Percentiles rank a stretch among this genome's conserved stretches.
Evolutionary conservation across 2,113 vertebrate genomes (phyloP).

Genomic region (Halichoeres trimaculatus): DNA sequence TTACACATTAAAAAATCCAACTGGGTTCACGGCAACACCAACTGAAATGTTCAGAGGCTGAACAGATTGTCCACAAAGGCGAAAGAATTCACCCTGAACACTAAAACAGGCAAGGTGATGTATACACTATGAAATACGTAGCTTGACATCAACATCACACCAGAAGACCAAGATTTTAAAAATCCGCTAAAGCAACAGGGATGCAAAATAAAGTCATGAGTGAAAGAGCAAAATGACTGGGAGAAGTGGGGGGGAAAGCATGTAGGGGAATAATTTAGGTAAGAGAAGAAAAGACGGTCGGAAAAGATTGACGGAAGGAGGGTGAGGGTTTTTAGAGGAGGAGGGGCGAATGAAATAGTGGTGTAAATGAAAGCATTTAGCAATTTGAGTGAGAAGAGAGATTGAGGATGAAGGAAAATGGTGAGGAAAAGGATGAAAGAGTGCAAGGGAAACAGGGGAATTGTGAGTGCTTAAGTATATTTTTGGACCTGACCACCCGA

Average conservation of each 20-base stretch:
- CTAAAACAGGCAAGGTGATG: no score
- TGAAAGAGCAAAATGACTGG: neutral
- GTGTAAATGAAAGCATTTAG: neutral
- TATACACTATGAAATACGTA: no score
- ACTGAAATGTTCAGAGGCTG: no score
- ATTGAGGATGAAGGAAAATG: neutral
- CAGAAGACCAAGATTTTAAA: no score
- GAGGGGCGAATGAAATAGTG: neutral
- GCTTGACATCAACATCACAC: no score
- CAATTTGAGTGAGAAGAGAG: neutral
- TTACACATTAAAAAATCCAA: no score
- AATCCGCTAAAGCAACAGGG: no score
- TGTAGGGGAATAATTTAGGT: no score
- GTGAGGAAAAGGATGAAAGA: slow-evolving; percentile 1
- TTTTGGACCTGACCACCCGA: neutral
- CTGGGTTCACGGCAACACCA: no score
- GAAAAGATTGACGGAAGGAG: neutral
- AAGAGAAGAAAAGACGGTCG: neutral
- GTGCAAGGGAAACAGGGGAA: slow-evolving; percentile 4
- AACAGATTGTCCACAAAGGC: no score
- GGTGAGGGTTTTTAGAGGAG: neutral
- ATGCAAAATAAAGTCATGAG: no score
- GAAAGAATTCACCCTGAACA: no score
- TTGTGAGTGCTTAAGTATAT: slow-evolving; percentile 14
- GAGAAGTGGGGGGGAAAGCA: neutral